Evolutionary conservation across 2,888 invertebrate genomes (phyloP), one percentile per base, ranked within the genome.

Genomic region (Athripsodes cinereus): DNA sequence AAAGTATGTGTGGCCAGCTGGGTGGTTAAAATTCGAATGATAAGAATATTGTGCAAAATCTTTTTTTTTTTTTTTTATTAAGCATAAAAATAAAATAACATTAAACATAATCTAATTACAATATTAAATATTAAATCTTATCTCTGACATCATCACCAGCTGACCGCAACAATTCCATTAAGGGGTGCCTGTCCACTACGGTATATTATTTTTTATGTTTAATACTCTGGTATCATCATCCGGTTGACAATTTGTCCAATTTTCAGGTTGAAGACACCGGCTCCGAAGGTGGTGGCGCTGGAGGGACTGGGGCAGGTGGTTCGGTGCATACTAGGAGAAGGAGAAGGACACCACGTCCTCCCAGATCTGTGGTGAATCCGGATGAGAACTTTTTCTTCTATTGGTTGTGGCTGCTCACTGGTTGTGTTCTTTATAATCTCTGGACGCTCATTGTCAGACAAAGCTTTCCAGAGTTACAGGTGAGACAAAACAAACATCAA

Each of bases 311-410:
- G 19, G 80, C 81, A 58, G 78, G 81, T 59, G 80, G 82, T 63
- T 78, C 81, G 66, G 72, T 78, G 54, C 66, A 72, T n/a, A 72
- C 76, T 63, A 76, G 86, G 57, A 78, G 87, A 61, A 79, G 88
- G 58, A 79, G 88, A 64, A 80, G 87, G 64, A 81, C 83, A 59
- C 82, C 88, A 59, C 83, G 86, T 64, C 88, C 85, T 61, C 89
- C 90, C 1, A 81, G 86, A 55, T 85, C 87, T 21, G 94, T 96
- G 54, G 90, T 96, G 66, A 95, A 96, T 75, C 96, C 96, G 0
- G 95, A 96, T 75, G 94, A 94, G 69, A 94, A 92, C 74, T 91
- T 94, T 75, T 94, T 94, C 80, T 96, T 95, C 78, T 91, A 94
- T 74, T 96, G 96, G 96, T 71, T 96, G 66, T 88, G 92, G 81